Evolutionary conservation across 2,888 invertebrate species (phyloP), one percentile per base, ranked within the genome.

Genomic region (Nomada lathburiana): DNA sequence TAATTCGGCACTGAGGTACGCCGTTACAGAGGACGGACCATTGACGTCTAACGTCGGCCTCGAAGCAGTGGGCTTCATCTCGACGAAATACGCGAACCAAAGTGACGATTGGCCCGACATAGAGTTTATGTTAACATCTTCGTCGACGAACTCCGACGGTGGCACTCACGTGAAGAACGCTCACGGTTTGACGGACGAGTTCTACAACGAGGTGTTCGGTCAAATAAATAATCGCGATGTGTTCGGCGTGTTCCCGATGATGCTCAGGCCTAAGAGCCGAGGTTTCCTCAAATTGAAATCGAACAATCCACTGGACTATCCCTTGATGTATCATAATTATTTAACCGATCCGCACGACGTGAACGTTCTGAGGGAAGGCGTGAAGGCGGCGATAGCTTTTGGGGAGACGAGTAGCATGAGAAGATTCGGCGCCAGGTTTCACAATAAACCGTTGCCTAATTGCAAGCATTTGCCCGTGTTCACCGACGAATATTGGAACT

Each of bases 21-120:
- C 98, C 36, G 94, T 98, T 50, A 96, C 96, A n/a, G 98, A 98
- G 91, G 96, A 97, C 86, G 98, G 98, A 0, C 98, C 98, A 0
- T 92, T 98, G 59, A 98, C 98, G 0, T 97, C 98, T 0, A 97
- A 97, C 89, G 96, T 98, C 36, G 98, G 98, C 0, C 94, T 98
- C 77, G 98, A 98, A 94, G 97, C 97, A 0, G 97, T 98, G 0
- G 98, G 97, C 0, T 98, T 98, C 92, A 97, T 98, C 71, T 96
- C 97, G 44, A 98, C 98, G 0, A 98, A 98, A 94, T 98, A 98
- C 92, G 97, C 97, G 0, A 98, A 98, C 91, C 95, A 96, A 72
- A 95, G 96, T 0, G 97, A 98, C 75, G 98, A 98, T 92, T 98
- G 98, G 97, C 98, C 98, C 0, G 98, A 98, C 91, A 97, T 98